Evolutionary conservation across 1,140 invertebrate species (phyloP).

Genomic region (Protaetia brevitarsis): DNA sequence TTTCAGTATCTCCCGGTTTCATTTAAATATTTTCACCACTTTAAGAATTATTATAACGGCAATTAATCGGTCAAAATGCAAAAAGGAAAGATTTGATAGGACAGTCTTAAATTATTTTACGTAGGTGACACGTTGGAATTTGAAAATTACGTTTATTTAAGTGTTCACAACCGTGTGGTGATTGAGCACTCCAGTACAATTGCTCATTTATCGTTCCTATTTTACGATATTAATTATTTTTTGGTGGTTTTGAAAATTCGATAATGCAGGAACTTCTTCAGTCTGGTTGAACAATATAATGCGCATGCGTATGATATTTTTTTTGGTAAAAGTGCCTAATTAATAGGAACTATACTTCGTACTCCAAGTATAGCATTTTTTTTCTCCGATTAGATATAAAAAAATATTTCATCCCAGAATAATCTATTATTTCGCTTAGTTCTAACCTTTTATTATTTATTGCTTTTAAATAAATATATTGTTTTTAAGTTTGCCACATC

Average conservation of each 20-base stretch:
- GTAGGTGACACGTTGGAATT: not conserved
- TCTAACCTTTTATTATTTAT: too few species aligned
- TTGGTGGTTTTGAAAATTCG: not conserved
- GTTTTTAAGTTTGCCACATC: too few species aligned
- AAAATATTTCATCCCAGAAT: not conserved
- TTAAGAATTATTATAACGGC: too few species aligned
- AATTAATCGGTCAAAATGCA: too few species aligned
- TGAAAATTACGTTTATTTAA: constrained; percentile 11
- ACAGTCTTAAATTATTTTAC: not conserved
- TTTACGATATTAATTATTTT: constrained; percentile 22
- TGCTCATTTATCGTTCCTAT: constrained; percentile 7
- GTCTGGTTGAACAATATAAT: not conserved
- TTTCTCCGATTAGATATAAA: too few species aligned
- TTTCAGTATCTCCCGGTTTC: too few species aligned
- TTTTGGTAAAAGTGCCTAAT: too few species aligned
- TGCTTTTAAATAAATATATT: too few species aligned
- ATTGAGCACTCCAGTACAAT: constrained; percentile 28
- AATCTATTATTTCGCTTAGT: too few species aligned
- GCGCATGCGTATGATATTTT: not conserved
- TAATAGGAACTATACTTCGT: not conserved
- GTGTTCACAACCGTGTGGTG: constrained; percentile 29
- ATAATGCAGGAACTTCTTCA: not conserved
- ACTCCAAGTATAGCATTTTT: not conserved
- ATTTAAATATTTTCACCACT: too few species aligned
- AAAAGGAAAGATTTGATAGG: too few species aligned